Conservation (phyloP, 2,113 vertebrate species). For the Scopus umbretta region DNA sequence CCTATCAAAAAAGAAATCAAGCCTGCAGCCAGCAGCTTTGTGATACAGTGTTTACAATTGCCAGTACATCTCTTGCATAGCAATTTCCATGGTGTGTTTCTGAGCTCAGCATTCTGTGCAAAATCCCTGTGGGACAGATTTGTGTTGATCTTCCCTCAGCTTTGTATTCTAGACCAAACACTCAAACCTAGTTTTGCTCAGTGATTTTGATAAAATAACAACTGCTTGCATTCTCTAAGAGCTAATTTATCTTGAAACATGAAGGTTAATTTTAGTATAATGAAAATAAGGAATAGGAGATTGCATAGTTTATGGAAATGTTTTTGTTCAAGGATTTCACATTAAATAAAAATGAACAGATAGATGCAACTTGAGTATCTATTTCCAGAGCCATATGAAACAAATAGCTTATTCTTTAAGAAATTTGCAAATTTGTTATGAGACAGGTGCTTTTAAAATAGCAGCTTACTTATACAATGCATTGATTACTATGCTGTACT, state of each 20-base stretch:
- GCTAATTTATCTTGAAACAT: neutral
- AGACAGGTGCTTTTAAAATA: neutral
- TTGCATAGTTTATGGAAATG: neutral
- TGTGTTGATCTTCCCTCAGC: neutral
- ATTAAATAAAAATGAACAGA: neutral
- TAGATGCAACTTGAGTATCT: neutral
- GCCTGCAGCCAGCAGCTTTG: neutral
- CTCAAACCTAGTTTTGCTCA: neutral
- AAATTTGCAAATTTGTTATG: neutral
- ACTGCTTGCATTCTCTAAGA: neutral
- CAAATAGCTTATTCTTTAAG: neutral
- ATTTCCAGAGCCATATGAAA: neutral
- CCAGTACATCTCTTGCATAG: accelerated
- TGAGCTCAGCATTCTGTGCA: neutral
- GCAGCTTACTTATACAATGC: neutral
- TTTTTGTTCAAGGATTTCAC: neutral
- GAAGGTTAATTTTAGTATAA: neutral
- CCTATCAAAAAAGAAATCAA: neutral
- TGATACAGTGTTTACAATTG: neutral
- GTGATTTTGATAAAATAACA: neutral
- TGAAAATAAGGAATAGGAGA: neutral
- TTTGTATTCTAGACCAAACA: neutral
- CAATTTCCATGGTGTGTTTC: neutral
- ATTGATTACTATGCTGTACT: neutral
- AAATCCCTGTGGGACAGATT: neutral